Percentiles rank a stretch among this genome's conserved stretches.
Conservation (phyloP, 2,888 invertebrate species). For the Saturnia pavonia region DNA sequence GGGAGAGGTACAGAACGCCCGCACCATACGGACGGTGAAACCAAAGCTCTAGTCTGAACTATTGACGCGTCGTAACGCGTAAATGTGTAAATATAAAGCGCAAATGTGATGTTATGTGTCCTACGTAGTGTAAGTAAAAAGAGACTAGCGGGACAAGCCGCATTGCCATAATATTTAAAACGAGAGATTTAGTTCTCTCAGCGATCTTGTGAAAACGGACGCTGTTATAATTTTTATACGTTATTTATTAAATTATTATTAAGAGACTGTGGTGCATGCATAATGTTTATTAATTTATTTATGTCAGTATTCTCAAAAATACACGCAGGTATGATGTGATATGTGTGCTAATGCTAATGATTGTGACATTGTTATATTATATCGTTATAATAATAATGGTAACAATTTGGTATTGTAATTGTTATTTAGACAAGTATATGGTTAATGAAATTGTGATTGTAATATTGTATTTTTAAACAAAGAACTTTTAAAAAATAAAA, state of each 20-base stretch:
- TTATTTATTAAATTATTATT: slow-evolving; percentile 79
- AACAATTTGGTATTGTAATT: slow-evolving; percentile 60
- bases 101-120: slow-evolving; percentile 81
- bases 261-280: slow-evolving; percentile 74
- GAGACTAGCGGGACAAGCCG: slow-evolving; percentile 72
- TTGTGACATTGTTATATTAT: slow-evolving; percentile 54
- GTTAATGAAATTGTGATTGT: slow-evolving; percentile 64
- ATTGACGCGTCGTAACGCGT: slow-evolving; percentile 52
- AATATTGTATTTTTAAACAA: slow-evolving; percentile 66
- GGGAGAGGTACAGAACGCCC: slow-evolving; percentile 64
- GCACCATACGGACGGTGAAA: slow-evolving; percentile 71
- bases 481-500: slow-evolving; percentile 56
- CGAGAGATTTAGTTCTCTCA: slow-evolving; percentile 44
- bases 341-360: slow-evolving; percentile 52
- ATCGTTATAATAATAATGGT: slow-evolving; percentile 44
- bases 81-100: slow-evolving; percentile 77
- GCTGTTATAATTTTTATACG: slow-evolving; percentile 56
- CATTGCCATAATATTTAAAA: slow-evolving; percentile 78
- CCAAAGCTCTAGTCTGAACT: slow-evolving; percentile 79
- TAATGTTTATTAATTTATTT: slow-evolving; percentile 78
- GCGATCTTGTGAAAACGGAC: slow-evolving; percentile 61
- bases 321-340: slow-evolving; percentile 67
- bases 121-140: slow-evolving; percentile 75
- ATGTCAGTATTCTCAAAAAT: slow-evolving; percentile 74
- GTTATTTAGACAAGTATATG: slow-evolving; percentile 57